A percentile compares a stretch with the other conserved stretches of the same genome.
Conservation (phyloP, 2,797 vertebrate genomes). For the Simalia tracyae region DNA sequence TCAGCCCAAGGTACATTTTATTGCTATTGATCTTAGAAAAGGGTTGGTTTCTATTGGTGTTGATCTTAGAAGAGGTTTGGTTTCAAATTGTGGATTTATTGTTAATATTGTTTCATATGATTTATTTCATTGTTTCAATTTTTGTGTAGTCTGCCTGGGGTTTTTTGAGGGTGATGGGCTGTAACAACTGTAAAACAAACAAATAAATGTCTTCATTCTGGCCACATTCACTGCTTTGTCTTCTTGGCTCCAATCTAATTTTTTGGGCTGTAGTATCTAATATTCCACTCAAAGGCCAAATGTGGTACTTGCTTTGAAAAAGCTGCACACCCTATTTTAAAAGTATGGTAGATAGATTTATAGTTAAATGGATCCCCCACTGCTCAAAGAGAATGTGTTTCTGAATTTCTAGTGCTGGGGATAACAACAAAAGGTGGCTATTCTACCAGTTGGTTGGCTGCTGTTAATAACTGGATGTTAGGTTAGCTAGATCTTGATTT, state of each 20-base stretch:
- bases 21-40: neutral
- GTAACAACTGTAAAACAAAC: neutral
- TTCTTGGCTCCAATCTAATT: neutral
- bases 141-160: neutral
- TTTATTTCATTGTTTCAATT: neutral
- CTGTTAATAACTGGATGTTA: neutral
- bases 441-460: neutral
- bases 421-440: neutral
- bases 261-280: neutral
- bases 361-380: neutral
- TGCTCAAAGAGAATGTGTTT: neutral
- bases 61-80: neutral
- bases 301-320: neutral
- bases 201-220: neutral
- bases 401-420: neutral
- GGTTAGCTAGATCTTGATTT: neutral
- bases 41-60: neutral
- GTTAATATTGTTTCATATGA: neutral
- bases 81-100: neutral
- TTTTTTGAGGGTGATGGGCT: neutral
- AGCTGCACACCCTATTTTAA: neutral
- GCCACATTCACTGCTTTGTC: neutral
- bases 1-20: neutral
- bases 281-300: neutral
- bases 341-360: neutral